Percentiles rank a stretch among this genome's conserved stretches.
Conservation (phyloP, 1,140 invertebrate genomes). For the Panulirus ornatus region DNA sequence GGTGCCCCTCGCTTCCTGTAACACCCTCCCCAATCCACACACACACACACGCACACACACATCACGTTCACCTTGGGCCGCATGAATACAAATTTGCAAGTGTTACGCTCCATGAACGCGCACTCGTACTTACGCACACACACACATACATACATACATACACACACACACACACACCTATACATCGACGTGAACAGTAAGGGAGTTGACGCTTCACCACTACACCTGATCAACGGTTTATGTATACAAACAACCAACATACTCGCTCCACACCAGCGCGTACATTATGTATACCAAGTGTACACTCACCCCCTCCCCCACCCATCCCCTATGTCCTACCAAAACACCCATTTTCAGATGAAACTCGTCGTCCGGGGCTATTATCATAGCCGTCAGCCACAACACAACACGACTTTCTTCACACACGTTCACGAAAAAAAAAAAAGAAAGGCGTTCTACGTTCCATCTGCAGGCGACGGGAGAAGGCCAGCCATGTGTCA, state of each 20-base stretch:
- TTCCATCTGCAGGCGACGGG: not conserved
- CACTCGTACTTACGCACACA: not conserved
- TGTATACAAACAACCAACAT: not conserved
- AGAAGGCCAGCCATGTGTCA: not conserved
- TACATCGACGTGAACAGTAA: not conserved
- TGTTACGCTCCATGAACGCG: not conserved
- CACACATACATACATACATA: constrained; percentile 6
- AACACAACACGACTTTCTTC: not conserved
- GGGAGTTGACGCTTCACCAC: not conserved
- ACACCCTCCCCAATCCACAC: not conserved
- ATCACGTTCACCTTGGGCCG: not conserved
- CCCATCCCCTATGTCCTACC: not conserved
- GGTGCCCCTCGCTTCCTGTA: not conserved
- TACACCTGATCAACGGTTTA: too few relatives aligned
- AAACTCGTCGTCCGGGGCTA: not conserved
- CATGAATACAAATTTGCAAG: not conserved
- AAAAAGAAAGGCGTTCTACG: not conserved
- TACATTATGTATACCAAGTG: too few relatives aligned
- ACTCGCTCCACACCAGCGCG: too few relatives aligned
- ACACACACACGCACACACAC: too few relatives aligned
- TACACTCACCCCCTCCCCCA: not conserved
- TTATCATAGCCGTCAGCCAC: not conserved
- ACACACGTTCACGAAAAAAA: not conserved
- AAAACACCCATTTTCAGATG: not conserved
- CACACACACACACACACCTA: constrained; percentile 15